A percentile compares a stretch with the other conserved stretches of the same genome.
Evolutionary conservation across 2,797 vertebrate genomes (phyloP).

Genomic region (Enteromius fasciolatus): DNA sequence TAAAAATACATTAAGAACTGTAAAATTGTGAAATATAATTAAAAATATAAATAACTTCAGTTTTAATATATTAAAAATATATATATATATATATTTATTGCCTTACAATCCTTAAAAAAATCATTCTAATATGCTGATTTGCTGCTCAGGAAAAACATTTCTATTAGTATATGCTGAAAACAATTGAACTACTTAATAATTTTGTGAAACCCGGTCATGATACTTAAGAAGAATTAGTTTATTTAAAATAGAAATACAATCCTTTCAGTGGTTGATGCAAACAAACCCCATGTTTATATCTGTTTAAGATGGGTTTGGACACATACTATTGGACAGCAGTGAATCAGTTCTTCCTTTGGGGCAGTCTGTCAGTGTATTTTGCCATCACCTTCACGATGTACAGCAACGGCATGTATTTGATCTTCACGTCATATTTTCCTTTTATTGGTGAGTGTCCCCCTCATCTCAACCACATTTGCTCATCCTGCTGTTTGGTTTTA

Average conservation of each 20-base stretch:
- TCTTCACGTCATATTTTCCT: slow-evolving; percentile 85
- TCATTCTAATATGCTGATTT: neutral
- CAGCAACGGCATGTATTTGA: slow-evolving; percentile 90
- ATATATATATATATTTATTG: too few relatives aligned
- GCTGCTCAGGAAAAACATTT: neutral
- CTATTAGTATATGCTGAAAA: neutral
- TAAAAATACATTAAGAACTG: neutral
- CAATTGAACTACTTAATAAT: neutral
- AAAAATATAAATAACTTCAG: neutral
- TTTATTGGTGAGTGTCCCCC: slow-evolving; percentile 86
- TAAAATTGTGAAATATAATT: neutral
- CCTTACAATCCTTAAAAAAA: neutral
- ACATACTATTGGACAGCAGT: slow-evolving; percentile 91
- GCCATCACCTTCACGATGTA: slow-evolving; percentile 90
- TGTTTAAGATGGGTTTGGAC: slow-evolving; percentile 86
- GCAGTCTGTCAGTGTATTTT: slow-evolving; percentile 91
- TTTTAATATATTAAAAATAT: neutral
- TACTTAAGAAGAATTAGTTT: too few relatives aligned
- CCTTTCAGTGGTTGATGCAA: too few relatives aligned
- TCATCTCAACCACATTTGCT: neutral
- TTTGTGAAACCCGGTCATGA: neutral
- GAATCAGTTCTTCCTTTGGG: slow-evolving; percentile 94
- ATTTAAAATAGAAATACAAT: neutral
- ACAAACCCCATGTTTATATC: slow-evolving; percentile 30
- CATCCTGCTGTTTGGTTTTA: slow-evolving; percentile 15